Evolutionary conservation across 2,888 invertebrate species (phyloP), one percentile per base, ranked within the genome.

Genomic region (Podabrus alpinus): DNA sequence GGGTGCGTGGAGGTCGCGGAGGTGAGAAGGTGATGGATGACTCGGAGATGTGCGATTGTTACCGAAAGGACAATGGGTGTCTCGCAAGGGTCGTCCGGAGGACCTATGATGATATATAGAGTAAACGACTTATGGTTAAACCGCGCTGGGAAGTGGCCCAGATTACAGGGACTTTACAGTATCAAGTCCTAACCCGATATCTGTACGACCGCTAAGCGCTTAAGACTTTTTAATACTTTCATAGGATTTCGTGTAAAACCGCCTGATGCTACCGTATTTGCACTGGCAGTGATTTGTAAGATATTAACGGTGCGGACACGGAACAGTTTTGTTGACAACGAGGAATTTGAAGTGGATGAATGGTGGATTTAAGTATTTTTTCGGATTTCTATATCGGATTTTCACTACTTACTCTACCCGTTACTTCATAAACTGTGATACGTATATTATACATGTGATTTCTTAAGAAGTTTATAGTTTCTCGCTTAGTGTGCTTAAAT

Each of bases 201-300:
- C 90, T 89, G 88, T 90, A 89, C 89, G 88, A 80, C 80, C 81
- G 83, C 89, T 91, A 92, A 92, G 91, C 91, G 90, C 90, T 91
- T 92, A 92, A 92, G 91, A 91, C 91, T 91, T 92, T 88, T 91
- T 91, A 92, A 92, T 92, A 92, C 92, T 91, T 91, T 91, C 91
- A 90, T 85, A 85, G 87, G 88, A 88, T 88, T 86, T 86, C 83
- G 85, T 83, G 83, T 78, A 80, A 85, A 85, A 85, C 85, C 85
- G 84, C 82, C 82, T 82, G 82, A 83, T 83, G 84, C 83, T 81
- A 72, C 79, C 79, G 81, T 82, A 82, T 79, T 83, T 82, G 84
- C 80, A 79, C 80, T 81, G 84, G 83, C 85, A 84, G 85, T 86
- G 86, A 87, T 87, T 87, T 87, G 86, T 87, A 85, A 85, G 85